Evolutionary conservation across 2,888 invertebrate genomes (phyloP).

Genomic region (Dorcus parallelipipedus): DNA sequence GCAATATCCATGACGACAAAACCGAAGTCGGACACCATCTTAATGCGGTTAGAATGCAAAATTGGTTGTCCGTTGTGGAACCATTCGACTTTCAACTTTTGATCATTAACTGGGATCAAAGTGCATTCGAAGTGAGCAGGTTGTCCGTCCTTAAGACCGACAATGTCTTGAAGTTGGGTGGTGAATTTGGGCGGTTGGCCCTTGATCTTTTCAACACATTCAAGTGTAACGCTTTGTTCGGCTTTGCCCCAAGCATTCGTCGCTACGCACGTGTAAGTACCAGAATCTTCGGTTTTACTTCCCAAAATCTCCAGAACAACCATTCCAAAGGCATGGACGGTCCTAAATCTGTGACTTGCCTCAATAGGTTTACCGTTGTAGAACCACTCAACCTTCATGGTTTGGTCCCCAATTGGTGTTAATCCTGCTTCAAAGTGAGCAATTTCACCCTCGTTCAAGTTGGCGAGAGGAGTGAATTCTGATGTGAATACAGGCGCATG

Average conservation of each 20-base stretch:
- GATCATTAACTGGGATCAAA: conserved; percentile 89
- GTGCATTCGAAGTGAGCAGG: conserved; percentile 95
- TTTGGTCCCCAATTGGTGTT: conserved; percentile 89
- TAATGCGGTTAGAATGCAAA: conserved; percentile 84
- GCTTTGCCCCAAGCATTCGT: conserved; percentile 87
- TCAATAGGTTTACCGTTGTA: conserved; percentile 87
- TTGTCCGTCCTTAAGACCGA: conserved; percentile 86
- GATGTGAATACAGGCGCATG: conserved; percentile 86
- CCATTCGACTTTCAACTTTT: conserved; percentile 93
- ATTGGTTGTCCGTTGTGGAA: conserved; percentile 91
- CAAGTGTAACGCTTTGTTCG: conserved; percentile 78
- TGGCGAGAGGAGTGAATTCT: conserved; percentile 76
- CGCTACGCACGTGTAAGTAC: conserved; percentile 83
- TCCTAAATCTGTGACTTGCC: conserved; percentile 86
- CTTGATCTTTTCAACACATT: conserved; percentile 78
- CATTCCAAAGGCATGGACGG: conserved; percentile 96
- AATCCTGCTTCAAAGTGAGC: conserved; percentile 97
- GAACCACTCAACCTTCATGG: conserved; percentile 94
- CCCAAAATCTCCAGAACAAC: conserved; percentile 95
- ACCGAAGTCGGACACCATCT: conserved; percentile 92
- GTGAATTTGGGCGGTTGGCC: conserved; percentile 88
- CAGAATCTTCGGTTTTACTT: conserved; percentile 89
- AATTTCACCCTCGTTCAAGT: conserved; percentile 90
- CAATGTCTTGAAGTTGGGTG: conserved; percentile 79
- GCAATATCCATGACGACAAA: conserved; percentile 92